Evolutionary conservation across 2,113 vertebrate genomes (phyloP).

Genomic region (Aspiorhynchus laticeps): DNA sequence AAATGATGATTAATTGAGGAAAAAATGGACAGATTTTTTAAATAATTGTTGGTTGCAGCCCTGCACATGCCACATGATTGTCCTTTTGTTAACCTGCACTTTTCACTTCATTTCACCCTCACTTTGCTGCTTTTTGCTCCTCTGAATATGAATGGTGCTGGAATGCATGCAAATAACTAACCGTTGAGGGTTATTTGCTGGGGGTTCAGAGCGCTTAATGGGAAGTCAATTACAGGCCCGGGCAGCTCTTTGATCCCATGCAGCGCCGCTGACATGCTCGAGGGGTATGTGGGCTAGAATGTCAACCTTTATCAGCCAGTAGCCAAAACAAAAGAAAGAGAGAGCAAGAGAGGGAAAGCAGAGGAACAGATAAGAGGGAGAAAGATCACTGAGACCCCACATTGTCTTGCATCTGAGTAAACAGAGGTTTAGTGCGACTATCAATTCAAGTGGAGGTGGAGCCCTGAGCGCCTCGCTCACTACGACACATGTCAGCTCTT

Average conservation of each 20-base stretch:
- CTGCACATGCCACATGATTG: not conserved
- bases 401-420: slow-evolving; percentile 18
- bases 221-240: slow-evolving; percentile 33
- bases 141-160: not conserved
- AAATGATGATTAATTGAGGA: not conserved
- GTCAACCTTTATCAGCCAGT: slow-evolving; percentile 33
- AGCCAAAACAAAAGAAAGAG: slow-evolving; percentile 32
- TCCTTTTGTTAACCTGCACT: not conserved
- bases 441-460: not conserved
- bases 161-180: slow-evolving; percentile 44
- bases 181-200: slow-evolving; percentile 27
- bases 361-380: slow-evolving; percentile 20
- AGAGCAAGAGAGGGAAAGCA: slow-evolving; percentile 7
- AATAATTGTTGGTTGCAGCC: not conserved
- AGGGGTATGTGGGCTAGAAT: slow-evolving; percentile 28
- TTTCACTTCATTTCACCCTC: slow-evolving; percentile 34
- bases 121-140: not conserved
- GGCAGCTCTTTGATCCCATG: slow-evolving; percentile 22
- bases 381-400: not conserved
- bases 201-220: slow-evolving; percentile 17
- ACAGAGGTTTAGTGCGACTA: slow-evolving; percentile 10
- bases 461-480: not conserved
- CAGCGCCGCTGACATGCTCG: slow-evolving; percentile 9
- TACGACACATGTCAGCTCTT: not conserved
- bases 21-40: not conserved